phyloP scores from a whole-genome alignment of 2,888 invertebrate genomes.

The Nipponacmea schrenckii region DNA sequence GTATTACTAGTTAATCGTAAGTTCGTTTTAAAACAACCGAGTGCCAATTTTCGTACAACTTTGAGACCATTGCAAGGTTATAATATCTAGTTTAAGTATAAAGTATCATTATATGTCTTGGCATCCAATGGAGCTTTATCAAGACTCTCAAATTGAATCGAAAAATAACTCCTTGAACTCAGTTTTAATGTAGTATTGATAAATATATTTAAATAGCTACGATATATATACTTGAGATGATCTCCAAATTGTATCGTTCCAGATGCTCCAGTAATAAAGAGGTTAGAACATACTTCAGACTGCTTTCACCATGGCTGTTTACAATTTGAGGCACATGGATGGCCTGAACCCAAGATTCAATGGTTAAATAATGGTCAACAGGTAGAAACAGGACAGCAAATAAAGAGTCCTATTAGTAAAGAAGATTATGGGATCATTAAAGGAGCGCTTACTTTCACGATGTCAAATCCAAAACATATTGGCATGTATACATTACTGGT shows the following conservation, averaged over 20 bases:
- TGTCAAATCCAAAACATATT: constrained; percentile 35
- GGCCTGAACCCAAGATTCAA: constrained; percentile 21
- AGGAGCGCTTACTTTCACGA: constrained; percentile 41
- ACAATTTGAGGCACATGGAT: constrained; percentile 18
- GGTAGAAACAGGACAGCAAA: not conserved
- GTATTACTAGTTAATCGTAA: constrained; percentile 37
- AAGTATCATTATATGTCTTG: no score
- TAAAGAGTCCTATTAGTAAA: not conserved
- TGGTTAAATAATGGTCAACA: constrained; percentile 23
- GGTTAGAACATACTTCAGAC: not conserved
- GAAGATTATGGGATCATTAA: constrained; percentile 14
- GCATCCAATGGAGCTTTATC: no score
- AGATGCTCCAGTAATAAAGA: not conserved
- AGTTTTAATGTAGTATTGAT: no score
- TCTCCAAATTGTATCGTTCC: not conserved
- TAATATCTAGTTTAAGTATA: no score
- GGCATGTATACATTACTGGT: constrained; percentile 51
- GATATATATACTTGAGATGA: not conserved
- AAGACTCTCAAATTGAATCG: no score
- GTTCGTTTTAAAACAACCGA: constrained; percentile 5
- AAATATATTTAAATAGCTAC: no score
- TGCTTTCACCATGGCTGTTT: constrained; percentile 6
- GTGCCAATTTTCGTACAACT: no score
- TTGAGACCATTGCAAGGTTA: no score
- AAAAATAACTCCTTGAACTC: no score